phyloP scores from a whole-genome alignment of 2,888 invertebrate genomes.

The Scelioninae gen. 2 region DNA sequence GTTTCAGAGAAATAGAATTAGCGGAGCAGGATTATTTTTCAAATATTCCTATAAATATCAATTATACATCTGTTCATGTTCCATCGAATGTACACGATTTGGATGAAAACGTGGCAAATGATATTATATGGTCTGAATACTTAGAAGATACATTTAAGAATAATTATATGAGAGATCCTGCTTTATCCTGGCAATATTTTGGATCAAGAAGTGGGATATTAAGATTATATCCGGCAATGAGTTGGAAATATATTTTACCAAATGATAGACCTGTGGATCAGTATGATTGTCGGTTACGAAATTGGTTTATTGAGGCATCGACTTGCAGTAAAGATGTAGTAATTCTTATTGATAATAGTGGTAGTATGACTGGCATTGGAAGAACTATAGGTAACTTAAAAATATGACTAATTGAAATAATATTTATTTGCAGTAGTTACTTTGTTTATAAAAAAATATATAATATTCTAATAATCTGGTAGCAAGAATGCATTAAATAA shows the following conservation, averaged over 20 bases:
- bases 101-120: slow-evolving; percentile 80
- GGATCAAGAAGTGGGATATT: slow-evolving; percentile 95
- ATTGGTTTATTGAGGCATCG: slow-evolving; percentile 98
- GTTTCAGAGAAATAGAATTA: slow-evolving; percentile 75
- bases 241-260: slow-evolving; percentile 65
- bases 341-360: slow-evolving; percentile 95
- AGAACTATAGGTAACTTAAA: slow-evolving; percentile 79
- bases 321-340: slow-evolving; percentile 98
- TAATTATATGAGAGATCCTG: slow-evolving; percentile 89
- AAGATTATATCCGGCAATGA: slow-evolving; percentile 88
- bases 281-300: slow-evolving; percentile 93
- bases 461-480: too few relatives aligned
- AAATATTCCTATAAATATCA: slow-evolving; percentile 87
- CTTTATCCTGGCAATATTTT: slow-evolving; percentile 97
- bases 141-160: slow-evolving; percentile 89
- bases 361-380: slow-evolving; percentile 94
- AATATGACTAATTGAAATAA: too few relatives aligned
- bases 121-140: slow-evolving; percentile 93
- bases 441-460: too few relatives aligned
- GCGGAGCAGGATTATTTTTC: slow-evolving; percentile 89
- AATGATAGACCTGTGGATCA: slow-evolving; percentile 78
- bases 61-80: slow-evolving; percentile 91
- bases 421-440: too few relatives aligned
- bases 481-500: too few relatives aligned
- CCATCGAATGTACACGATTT: slow-evolving; percentile 94